Evolutionary conservation across 2,888 invertebrate species (phyloP), one percentile per base, ranked within the genome.

Genomic region (Helobdella robusta): DNA sequence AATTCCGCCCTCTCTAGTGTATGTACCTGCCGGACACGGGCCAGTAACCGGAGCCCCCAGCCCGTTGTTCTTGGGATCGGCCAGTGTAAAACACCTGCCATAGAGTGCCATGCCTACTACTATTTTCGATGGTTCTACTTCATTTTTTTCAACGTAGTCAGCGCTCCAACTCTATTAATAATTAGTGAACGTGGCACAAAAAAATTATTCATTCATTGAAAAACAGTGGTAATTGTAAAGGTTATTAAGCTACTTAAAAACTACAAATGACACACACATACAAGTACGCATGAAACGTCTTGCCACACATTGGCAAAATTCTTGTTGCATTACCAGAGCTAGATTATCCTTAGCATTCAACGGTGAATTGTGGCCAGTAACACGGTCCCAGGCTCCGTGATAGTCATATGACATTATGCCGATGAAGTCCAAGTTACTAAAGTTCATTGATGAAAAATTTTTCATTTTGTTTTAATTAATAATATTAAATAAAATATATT

Each of bases 41-140:
- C 73, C 73, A 2, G 52, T 62, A 1, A 72, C 71, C 1, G 74
- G 70, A n/a, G 73, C 75, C 0, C 75, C 75, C 0, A 75, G 62
- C 1, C 68, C 72, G 35, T 68, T 67, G 30, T 72, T 63, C 15
- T 32, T 54, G 8, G 68, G 28, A 64, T 72, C 60, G 1, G 64
- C 59, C 18, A 77, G 68, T 0, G 71, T 73, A 62, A 76, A 75
- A 1, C 73, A 67, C 5, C 75, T 71, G 2, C 76, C 77, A 61
- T 75, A 77, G 1, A 72, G 69, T 4, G 74, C 69, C 68, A 76
- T 60, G 5, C 77, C 77, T 8, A 77, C 68, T 3, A 72, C 69
- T 1, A 77, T 60, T 62, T 76, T 76, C 8, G 72, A 48, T 46
- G 67, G 71, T 0, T 74, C 74, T 11, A 70, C 70, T 6, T 76